Evolutionary conservation across 2,797 vertebrate genomes (phyloP).

Genomic region (Lutjanus campechanus): DNA sequence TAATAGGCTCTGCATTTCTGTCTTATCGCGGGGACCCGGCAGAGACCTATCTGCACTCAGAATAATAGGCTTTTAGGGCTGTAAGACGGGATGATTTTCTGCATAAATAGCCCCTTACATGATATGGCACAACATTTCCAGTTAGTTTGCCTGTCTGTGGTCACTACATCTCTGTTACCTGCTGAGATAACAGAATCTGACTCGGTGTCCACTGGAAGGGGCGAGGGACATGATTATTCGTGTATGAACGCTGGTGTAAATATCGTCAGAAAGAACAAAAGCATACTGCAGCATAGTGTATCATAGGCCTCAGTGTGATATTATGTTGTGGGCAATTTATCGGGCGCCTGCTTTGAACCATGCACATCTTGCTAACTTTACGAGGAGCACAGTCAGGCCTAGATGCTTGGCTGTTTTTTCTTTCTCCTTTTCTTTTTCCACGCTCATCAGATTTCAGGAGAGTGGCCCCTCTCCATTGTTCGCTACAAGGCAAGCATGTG

Average conservation of each 20-base stretch:
- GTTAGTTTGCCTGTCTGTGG: slow-evolving; percentile 20
- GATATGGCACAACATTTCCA: slow-evolving; percentile 22
- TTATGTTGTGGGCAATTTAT: slow-evolving; percentile 32
- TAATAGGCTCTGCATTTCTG: slow-evolving; percentile 33
- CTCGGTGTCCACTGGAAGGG: slow-evolving; percentile 20
- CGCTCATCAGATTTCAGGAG: slow-evolving; percentile 91
- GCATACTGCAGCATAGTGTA: not conserved
- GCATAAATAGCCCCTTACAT: slow-evolving; percentile 11
- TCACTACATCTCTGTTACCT: slow-evolving; percentile 15
- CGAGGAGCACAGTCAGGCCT: slow-evolving; percentile 79
- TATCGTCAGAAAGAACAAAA: not conserved
- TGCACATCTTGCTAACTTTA: slow-evolving; percentile 58
- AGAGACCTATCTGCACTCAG: slow-evolving; percentile 27
- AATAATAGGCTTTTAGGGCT: slow-evolving; percentile 43
- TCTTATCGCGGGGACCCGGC: slow-evolving; percentile 24
- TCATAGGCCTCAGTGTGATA: not conserved
- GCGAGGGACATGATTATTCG: slow-evolving; percentile 3
- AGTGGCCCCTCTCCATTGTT: slow-evolving; percentile 89
- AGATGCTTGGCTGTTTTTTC: slow-evolving; percentile 67
- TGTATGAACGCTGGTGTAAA: slow-evolving; percentile 7
- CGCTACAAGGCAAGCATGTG: slow-evolving; percentile 86
- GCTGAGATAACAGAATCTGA: slow-evolving; percentile 26
- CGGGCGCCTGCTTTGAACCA: slow-evolving; percentile 38
- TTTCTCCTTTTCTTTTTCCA: slow-evolving; percentile 82
- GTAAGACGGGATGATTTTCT: slow-evolving; percentile 20